Evolutionary conservation across 64 coral and sea anemone genomes (phyloP).

Genomic region (Montipora sp.): DNA sequence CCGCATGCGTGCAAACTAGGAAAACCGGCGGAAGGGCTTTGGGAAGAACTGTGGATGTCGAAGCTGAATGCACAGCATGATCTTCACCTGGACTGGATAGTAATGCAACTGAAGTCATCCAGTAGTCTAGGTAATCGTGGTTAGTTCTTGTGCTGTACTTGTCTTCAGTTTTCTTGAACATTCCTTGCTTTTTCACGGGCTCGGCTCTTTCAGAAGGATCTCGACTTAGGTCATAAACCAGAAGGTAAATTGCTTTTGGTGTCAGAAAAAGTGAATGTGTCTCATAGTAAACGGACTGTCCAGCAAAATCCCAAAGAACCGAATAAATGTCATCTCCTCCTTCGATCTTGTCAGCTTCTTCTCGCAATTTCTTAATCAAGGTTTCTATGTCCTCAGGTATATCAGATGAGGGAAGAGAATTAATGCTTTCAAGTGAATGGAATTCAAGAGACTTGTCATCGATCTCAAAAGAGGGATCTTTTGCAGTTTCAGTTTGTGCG

Average conservation of each 20-base stretch:
- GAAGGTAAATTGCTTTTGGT: constrained; percentile 17
- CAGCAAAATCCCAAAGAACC: constrained; percentile 51
- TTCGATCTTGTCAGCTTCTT: neutral
- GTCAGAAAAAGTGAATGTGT: constrained; percentile 43
- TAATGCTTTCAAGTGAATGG: neutral
- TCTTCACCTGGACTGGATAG: neutral
- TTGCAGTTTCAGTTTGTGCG: neutral
- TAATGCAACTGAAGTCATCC: constrained; percentile 21
- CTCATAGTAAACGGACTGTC: constrained; percentile 36
- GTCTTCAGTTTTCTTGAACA: neutral
- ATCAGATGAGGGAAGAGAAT: neutral
- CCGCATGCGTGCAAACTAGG: no score
- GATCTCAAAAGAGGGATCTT: no score
- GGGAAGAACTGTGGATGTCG: no score
- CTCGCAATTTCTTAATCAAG: neutral
- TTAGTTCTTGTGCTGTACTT: neutral
- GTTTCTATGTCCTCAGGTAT: constrained; percentile 9
- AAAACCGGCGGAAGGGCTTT: no score
- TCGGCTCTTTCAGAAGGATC: constrained; percentile 1
- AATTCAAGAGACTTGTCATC: no score
- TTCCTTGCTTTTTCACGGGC: neutral
- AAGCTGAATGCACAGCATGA: neutral
- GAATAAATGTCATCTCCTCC: constrained; percentile 1
- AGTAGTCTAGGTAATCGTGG: neutral
- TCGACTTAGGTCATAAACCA: constrained; percentile 15